Evolutionary conservation across 2,113 vertebrate genomes (phyloP).

Genomic region (Tragelaphus buxtoni): DNA sequence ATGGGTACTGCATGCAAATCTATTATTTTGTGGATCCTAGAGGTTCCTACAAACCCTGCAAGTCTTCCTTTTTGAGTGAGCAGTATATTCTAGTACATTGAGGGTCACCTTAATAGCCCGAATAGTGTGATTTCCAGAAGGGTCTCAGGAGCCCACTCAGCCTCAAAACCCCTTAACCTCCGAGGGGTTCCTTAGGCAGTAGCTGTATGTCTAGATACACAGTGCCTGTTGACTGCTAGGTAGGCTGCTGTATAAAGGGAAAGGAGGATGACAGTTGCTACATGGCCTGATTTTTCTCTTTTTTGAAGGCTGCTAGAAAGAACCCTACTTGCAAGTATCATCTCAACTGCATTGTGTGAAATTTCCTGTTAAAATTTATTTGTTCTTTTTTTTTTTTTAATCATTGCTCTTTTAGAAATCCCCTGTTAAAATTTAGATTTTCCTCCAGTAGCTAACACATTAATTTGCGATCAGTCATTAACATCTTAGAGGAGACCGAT

Average conservation of each 20-base stretch:
- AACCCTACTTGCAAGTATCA: background rate
- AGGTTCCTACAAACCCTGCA: background rate
- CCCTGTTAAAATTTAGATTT: background rate
- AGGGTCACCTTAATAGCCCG: background rate
- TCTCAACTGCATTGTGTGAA: background rate
- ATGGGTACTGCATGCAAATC: background rate
- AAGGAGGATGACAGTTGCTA: background rate
- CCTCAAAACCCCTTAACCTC: background rate
- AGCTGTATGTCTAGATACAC: background rate
- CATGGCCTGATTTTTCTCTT: background rate
- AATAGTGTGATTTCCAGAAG: conserved; percentile 4
- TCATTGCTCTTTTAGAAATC: background rate
- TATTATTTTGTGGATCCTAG: conserved; percentile 8
- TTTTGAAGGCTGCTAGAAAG: background rate
- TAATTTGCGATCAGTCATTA: background rate
- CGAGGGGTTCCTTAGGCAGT: background rate
- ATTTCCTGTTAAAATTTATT: background rate
- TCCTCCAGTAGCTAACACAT: background rate
- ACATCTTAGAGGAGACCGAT: background rate
- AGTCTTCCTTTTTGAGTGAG: conserved; percentile 1
- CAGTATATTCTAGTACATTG: background rate
- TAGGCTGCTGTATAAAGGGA: background rate
- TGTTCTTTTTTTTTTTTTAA: background rate
- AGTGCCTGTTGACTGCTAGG: background rate
- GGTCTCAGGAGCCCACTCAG: background rate